Conservation (phyloP, 1,140 invertebrate genomes). For the Diploscapter pachys region DNA sequence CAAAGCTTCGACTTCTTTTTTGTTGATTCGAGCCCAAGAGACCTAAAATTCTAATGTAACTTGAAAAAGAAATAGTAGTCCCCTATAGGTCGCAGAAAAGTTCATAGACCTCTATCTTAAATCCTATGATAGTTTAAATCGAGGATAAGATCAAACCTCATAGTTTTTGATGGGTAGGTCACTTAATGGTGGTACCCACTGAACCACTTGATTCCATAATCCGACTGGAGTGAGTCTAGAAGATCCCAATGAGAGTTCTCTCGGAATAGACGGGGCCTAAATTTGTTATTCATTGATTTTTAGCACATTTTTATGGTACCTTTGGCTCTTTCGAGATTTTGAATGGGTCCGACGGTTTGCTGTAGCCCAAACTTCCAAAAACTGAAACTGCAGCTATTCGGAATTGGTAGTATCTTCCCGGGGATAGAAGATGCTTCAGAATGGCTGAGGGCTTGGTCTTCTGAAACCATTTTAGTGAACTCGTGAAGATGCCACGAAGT, state of each 20-base stretch:
- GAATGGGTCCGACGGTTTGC: constrained; percentile 43
- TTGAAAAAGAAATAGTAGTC: constrained; percentile 14
- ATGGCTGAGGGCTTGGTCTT: constrained; percentile 56
- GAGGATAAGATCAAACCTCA: constrained; percentile 22
- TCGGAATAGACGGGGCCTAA: constrained; percentile 44
- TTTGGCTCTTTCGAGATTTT: constrained; percentile 46
- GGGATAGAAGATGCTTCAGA: constrained; percentile 48
- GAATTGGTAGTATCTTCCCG: constrained; percentile 54
- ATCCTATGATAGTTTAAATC: constrained; percentile 18
- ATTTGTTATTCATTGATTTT: constrained; percentile 27
- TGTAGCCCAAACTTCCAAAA: constrained; percentile 45
- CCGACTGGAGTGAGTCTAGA: constrained; percentile 11
- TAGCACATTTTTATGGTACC: neutral
- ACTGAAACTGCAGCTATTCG: constrained; percentile 46
- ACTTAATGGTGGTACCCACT: constrained; percentile 47
- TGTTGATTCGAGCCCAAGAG: constrained; percentile 20
- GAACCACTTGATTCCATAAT: constrained; percentile 34
- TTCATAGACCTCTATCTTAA: no score
- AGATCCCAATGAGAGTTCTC: constrained; percentile 44
- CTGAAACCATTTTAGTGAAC: constrained; percentile 32
- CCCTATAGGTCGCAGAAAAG: neutral
- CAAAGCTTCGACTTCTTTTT: constrained; percentile 33
- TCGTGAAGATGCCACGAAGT: neutral
- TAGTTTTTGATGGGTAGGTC: constrained; percentile 53
- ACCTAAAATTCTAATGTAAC: constrained; percentile 34